phyloP scores from a whole-genome alignment of 2,888 invertebrate genomes.

The Cyrtodaria siliqua region DNA sequence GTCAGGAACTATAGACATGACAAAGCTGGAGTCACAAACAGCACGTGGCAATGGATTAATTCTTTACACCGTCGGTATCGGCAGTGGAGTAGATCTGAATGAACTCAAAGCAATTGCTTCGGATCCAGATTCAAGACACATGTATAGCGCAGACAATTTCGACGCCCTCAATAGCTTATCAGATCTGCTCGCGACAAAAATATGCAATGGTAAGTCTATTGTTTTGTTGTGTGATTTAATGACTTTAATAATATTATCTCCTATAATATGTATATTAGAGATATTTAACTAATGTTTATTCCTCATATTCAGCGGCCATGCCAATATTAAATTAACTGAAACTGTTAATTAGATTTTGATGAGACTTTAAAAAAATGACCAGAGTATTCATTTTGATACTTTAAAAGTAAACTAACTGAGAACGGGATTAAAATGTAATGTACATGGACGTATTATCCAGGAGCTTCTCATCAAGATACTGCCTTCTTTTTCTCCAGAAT shows the following conservation, averaged over 20 bases:
- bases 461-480: too few species aligned
- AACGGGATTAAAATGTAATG: too few species aligned
- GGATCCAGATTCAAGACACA: conserved; percentile 66
- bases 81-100: conserved; percentile 60
- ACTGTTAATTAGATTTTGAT: too few species aligned
- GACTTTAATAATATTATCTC: too few species aligned
- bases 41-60: conserved; percentile 72
- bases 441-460: too few species aligned
- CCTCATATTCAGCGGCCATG: too few species aligned
- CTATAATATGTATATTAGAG: too few species aligned
- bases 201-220: conserved; percentile 71
- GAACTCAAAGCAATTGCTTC: conserved; percentile 75
- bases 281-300: too few species aligned
- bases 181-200: conserved; percentile 62
- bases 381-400: too few species aligned
- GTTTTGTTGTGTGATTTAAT: too few species aligned
- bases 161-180: conserved; percentile 63
- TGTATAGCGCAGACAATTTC: conserved; percentile 67
- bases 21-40: conserved; percentile 70
- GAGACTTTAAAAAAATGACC: too few species aligned
- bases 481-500: conserved; percentile 57
- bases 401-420: neutral
- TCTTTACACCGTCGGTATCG: conserved; percentile 70
- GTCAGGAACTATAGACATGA: conserved; percentile 69
- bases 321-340: too few species aligned